These are phyloP conservation scores for Mesorhabditis belari DNA, from an alignment of 2,888 invertebrate genomes.

Conservation along the genomic window DNA sequence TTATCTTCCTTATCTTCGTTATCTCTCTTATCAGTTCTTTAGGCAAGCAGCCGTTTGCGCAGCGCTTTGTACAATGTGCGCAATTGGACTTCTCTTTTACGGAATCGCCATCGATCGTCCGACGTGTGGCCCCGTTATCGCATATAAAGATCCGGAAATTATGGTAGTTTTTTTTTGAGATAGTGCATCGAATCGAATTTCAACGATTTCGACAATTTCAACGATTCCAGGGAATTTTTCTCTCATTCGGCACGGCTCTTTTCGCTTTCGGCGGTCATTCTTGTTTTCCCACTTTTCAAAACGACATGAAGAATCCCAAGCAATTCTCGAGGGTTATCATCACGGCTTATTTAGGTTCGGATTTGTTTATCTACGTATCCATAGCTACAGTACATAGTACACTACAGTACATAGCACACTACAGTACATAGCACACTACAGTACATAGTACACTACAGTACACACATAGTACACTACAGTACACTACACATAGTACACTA, in stretches of 20 bases:
- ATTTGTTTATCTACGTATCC: too few species aligned
- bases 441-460: too few species aligned
- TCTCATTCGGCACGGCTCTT: neutral
- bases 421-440: too few species aligned
- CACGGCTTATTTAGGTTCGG: neutral
- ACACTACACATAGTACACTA: too few species aligned
- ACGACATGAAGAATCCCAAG: neutral
- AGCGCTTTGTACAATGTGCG: neutral
- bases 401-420: too few species aligned
- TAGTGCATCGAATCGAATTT: neutral
- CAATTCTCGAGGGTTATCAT: neutral
- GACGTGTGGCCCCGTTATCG: neutral
- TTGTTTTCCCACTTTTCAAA: neutral
- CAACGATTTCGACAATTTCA: neutral
- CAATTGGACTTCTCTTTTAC: neutral
- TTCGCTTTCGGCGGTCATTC: neutral
- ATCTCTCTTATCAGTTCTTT: too few species aligned
- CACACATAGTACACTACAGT: too few species aligned
- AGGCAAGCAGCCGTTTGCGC: neutral
- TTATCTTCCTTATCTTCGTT: too few species aligned
- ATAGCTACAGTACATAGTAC: too few species aligned
- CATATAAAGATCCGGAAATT: neutral
- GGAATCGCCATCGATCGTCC: neutral
- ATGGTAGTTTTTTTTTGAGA: neutral
- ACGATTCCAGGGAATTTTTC: neutral